Evolutionary conservation across 2,888 invertebrate species (phyloP).

Genomic region (Andrena fulva): DNA sequence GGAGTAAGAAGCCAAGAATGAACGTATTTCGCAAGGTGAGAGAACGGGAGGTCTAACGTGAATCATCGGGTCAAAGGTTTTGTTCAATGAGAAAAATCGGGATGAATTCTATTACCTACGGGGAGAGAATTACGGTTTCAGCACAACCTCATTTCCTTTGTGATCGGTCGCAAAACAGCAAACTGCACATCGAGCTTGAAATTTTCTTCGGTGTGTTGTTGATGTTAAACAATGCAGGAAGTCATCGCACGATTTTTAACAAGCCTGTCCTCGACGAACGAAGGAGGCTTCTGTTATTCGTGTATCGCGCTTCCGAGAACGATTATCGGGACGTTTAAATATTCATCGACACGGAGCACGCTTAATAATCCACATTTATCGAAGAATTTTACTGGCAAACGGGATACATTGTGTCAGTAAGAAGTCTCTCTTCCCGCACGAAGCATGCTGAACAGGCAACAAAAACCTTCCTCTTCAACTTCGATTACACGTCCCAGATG

Average conservation of each 20-base stretch:
- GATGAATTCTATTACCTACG: conserved; percentile 44
- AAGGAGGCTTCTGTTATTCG: conserved; percentile 13
- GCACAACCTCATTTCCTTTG: conserved; percentile 41
- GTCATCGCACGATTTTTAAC: conserved; percentile 32
- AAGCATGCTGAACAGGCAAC: conserved; percentile 31
- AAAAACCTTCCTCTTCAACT: conserved; percentile 22
- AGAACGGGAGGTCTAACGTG: conserved; percentile 32
- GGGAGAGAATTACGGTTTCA: conserved; percentile 25
- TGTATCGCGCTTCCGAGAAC: conserved; percentile 9
- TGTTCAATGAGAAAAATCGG: conserved; percentile 1
- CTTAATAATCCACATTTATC: conserved; percentile 18
- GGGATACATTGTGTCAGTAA: conserved; percentile 45
- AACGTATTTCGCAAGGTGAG: conserved; percentile 38
- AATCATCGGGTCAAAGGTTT: conserved; percentile 43
- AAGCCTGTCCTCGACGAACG: neutral
- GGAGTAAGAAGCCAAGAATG: conserved; percentile 23
- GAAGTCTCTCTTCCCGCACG: conserved; percentile 13
- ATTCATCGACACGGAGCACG: conserved; percentile 11
- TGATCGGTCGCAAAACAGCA: conserved; percentile 17
- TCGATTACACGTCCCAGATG: conserved; percentile 1
- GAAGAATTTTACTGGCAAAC: conserved; percentile 46
- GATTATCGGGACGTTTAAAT: conserved; percentile 5
- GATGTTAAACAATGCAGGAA: conserved; percentile 48
- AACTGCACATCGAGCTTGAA: conserved; percentile 27
- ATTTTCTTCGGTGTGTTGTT: conserved; percentile 39